A percentile compares a stretch with the other conserved stretches of the same genome.
These are phyloP conservation scores for Calephelis perditalis DNA, from an alignment of 2,888 invertebrate species.

Conservation along the genomic window DNA sequence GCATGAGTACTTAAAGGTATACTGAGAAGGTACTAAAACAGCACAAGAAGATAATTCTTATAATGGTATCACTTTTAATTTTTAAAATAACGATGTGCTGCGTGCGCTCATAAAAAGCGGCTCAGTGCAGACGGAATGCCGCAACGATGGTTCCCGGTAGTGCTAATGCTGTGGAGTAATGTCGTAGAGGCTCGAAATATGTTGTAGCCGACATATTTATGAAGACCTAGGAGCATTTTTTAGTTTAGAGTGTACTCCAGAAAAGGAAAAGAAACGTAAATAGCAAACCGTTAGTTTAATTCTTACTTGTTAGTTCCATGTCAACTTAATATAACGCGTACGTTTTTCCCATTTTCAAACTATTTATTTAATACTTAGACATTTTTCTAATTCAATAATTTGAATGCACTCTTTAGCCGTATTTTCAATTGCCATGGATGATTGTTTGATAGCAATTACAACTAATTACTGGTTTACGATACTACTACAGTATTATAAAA, in stretches of 20 bases:
- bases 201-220: slow-evolving; percentile 46
- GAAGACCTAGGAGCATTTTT: slow-evolving; percentile 20
- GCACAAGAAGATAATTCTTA: slow-evolving; percentile 25
- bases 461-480: too few species aligned
- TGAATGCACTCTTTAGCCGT: too few species aligned
- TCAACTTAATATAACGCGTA: too few species aligned
- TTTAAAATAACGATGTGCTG: slow-evolving; percentile 27
- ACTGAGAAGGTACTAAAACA: slow-evolving; percentile 12
- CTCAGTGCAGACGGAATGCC: slow-evolving; percentile 26
- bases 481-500: too few species aligned
- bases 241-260: not conserved
- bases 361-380: too few species aligned
- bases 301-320: too few species aligned
- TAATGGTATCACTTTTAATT: slow-evolving; percentile 30
- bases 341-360: too few species aligned
- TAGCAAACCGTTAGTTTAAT: too few species aligned
- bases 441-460: too few species aligned
- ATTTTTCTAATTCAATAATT: too few species aligned
- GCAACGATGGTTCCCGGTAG: slow-evolving; percentile 43
- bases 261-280: too few species aligned
- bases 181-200: slow-evolving; percentile 47
- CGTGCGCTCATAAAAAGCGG: slow-evolving; percentile 25
- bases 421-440: too few species aligned
- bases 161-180: slow-evolving; percentile 47
- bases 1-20: not conserved